phyloP scores from a whole-genome alignment of 2,888 invertebrate genomes.

The Drosophila kambysellisi region DNA sequence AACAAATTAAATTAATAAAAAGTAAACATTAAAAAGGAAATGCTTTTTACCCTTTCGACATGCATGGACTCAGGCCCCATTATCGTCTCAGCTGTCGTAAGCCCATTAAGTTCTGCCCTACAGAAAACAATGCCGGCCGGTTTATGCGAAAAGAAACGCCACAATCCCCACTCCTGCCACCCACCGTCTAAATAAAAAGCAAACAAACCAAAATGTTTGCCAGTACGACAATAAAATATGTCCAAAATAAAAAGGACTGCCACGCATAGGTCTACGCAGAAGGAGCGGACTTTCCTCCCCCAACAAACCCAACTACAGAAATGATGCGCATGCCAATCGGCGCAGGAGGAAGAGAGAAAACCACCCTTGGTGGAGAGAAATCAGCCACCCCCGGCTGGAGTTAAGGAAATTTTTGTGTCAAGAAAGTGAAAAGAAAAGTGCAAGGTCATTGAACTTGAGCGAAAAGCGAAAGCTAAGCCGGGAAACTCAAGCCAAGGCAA shows the following conservation, averaged over 20 bases:
- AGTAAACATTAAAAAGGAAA: not conserved
- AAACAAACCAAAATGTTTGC: slow-evolving; percentile 50
- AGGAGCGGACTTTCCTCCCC: not conserved
- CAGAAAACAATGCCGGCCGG: slow-evolving; percentile 55
- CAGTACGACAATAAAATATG: slow-evolving; percentile 33
- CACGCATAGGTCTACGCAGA: not conserved
- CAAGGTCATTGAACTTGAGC: slow-evolving; percentile 76
- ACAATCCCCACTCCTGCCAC: not conserved
- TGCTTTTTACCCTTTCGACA: not conserved
- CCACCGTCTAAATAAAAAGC: slow-evolving; percentile 38
- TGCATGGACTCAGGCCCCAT: not conserved
- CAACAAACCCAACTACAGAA: slow-evolving; percentile 17
- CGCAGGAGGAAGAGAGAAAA: slow-evolving; percentile 30
- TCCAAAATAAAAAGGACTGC: not conserved
- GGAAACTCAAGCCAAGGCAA: slow-evolving; percentile 39
- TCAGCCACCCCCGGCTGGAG: slow-evolving; percentile 21
- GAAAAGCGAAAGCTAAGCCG: slow-evolving; percentile 54
- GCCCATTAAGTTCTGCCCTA: not conserved
- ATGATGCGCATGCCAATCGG: slow-evolving; percentile 70
- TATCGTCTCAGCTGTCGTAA: slow-evolving; percentile 4
- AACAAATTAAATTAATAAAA: not conserved
- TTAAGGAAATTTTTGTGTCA: slow-evolving; percentile 58
- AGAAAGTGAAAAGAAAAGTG: slow-evolving; percentile 71
- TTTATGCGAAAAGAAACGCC: slow-evolving; percentile 3
- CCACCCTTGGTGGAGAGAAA: slow-evolving; percentile 48